phyloP scores from a whole-genome alignment of 2,113 vertebrate species.

The Rhabdornis inornatus region DNA sequence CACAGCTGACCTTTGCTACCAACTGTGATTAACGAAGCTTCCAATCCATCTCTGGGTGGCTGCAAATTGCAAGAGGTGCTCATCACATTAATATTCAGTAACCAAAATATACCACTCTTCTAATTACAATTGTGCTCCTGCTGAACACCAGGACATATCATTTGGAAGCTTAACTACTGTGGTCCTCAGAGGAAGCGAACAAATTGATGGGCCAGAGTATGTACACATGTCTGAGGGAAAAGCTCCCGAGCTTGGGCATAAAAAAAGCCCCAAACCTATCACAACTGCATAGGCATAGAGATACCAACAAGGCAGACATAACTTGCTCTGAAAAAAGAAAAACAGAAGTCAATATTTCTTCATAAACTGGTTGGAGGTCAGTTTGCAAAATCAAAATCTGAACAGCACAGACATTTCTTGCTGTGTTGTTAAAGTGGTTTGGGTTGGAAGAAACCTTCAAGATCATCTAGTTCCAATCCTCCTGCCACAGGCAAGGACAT shows the following conservation, averaged over 20 bases:
- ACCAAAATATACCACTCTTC: neutral
- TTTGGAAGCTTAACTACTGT: neutral
- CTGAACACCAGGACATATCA: neutral
- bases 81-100: constrained; percentile 16
- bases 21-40: constrained; percentile 4
- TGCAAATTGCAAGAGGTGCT: constrained; percentile 11
- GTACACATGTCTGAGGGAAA: neutral
- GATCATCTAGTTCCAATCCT: neutral
- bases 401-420: neutral
- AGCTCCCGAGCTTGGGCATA: neutral
- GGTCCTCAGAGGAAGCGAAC: neutral
- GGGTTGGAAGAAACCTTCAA: neutral
- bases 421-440: neutral
- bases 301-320: neutral
- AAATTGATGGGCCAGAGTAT: neutral
- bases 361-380: neutral
- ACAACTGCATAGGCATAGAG: neutral
- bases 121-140: neutral
- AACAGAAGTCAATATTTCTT: neutral
- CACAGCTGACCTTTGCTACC: neutral
- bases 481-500: neutral
- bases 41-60: neutral
- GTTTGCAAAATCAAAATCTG: neutral
- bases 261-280: neutral
- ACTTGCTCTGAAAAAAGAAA: neutral